Base-by-base conservation (phyloP, 2,888 invertebrate species). In the Cantharis nigra region DNA sequence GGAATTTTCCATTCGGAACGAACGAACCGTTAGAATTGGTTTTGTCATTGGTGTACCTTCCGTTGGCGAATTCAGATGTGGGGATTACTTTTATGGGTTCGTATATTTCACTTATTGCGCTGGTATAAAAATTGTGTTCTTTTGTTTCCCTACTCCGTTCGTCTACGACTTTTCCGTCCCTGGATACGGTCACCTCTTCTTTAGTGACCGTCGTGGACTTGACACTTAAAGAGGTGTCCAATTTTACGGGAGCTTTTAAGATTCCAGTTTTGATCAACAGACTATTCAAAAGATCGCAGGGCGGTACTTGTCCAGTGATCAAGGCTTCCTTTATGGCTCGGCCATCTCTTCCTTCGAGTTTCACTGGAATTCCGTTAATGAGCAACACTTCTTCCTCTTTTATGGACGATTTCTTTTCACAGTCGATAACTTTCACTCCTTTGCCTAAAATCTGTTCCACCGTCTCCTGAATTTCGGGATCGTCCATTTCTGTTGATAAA, bases 361-460 rank as follows among this genome's bases (percentile, higher is more conserved):
- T 91, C 20, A 94, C 92, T 7, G 92, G 93, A 71, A 92, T 91
- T 9, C 94, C 94, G 87, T 94, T 94, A 83, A 94, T 93, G 83
- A 93, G 89, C 65, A 94, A 87, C 74, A 93, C 91, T 87, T 94
- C 94, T 85, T 94, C 94, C 85, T 94, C 93, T 77, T 92, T 91
- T 74, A 93, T 91, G 75, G 92, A 91, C n/a, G 93, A 93, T 80
- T 92, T 92, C 84, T 93, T 93, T 86, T 94, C 93, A 86, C 93
- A 94, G 86, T 94, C 94, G 77, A 94, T 91, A 79, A 94, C 92
- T 88, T 92, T 92, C 28, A 91, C 92, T 79, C 93, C 93, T 82
- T 93, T 93, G 78, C 94, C 94, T 80, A 94, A 91, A 81, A 94
- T 92, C 80, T 93, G 92, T 87, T 94, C 93, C 78, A 94, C 94